Evolutionary conservation across 2,797 vertebrate species (phyloP), one percentile per base, ranked within the genome.

Genomic region (Coranthus polyacanthus): DNA sequence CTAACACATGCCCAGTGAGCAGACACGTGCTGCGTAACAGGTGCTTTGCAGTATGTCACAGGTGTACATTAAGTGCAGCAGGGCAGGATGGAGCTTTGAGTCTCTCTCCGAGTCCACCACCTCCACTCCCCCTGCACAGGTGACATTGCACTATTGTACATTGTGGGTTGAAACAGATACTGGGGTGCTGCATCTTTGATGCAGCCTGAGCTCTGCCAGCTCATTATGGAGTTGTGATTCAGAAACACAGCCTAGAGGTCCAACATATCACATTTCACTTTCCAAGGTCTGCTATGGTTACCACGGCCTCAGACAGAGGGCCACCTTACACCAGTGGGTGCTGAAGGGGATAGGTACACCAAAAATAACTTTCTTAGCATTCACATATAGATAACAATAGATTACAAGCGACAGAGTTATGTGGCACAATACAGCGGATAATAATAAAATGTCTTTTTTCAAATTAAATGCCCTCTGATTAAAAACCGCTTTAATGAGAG

Each of bases 241-340:
- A 93, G 87, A 90, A 91, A 86, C 83, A 78, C 79, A 80, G 85
- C 66, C 63, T 79, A 80, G 69, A 89, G 84, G 64, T 72, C 81
- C 76, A 55, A 63, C 72, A 86, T 88, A 87, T 94, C 92, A 13
- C 84, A 91, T 94, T 94, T 94, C 93, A 94, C 93, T 93, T 94
- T 94, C 93, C 92, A 92, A 93, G 83, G 88, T 79, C 88, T 91
- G 88, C 93, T 94, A 93, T 91, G 89, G 93, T 93, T 93, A 94
- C 93, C 85, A 75, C 80, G 75, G 85, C 91, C 91, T 92, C 90
- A 90, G 90, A 91, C 91, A 73, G 88, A 84, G 88, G 85, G 93
- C 88, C 88, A 92, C 72, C 75, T 91, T 92, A 93, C 89, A 93
- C 83, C 83, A 62, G 16, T 0, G n/a, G 26, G 36, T 52, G 49